Percentiles rank a stretch among this genome's conserved stretches.
Conservation (phyloP, 1,140 invertebrate species). For the Ridgeia piscesae region DNA sequence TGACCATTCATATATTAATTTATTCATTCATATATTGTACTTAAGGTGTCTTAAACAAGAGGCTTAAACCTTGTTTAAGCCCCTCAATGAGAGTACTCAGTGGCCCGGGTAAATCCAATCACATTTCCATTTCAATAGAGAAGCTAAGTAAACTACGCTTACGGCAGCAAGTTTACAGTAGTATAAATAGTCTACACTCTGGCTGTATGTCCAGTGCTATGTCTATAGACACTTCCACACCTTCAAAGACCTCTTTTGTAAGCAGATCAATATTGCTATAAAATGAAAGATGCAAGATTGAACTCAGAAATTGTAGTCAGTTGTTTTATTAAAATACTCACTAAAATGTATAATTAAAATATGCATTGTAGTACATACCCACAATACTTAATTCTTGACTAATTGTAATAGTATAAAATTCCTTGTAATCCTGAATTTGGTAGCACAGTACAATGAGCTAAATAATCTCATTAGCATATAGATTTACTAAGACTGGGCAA, state of each 20-base stretch:
- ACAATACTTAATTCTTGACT: too few relatives aligned
- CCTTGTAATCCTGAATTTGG: too few relatives aligned
- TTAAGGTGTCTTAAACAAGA: neutral
- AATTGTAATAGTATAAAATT: too few relatives aligned
- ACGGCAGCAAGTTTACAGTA: neutral
- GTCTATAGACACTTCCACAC: neutral
- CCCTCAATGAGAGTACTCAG: neutral
- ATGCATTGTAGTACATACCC: neutral
- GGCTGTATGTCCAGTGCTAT: neutral
- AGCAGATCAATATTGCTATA: neutral
- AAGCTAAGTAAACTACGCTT: neutral
- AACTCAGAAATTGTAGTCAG: neutral
- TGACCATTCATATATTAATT: too few relatives aligned
- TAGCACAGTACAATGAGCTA: too few relatives aligned
- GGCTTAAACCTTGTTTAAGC: neutral
- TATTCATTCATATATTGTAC: too few relatives aligned
- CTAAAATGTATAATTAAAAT: neutral
- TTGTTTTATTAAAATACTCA: neutral
- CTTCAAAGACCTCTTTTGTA: neutral
- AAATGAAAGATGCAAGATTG: neutral
- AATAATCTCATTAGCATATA: too few relatives aligned
- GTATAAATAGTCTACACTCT: neutral
- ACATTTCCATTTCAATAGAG: slow-evolving; percentile 1
- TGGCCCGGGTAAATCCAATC: neutral
- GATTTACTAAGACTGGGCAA: too few relatives aligned